These are phyloP conservation scores for Pocillopora meandrina DNA, from an alignment of 92 coral and sea anemone species.

Conservation along the genomic window DNA sequence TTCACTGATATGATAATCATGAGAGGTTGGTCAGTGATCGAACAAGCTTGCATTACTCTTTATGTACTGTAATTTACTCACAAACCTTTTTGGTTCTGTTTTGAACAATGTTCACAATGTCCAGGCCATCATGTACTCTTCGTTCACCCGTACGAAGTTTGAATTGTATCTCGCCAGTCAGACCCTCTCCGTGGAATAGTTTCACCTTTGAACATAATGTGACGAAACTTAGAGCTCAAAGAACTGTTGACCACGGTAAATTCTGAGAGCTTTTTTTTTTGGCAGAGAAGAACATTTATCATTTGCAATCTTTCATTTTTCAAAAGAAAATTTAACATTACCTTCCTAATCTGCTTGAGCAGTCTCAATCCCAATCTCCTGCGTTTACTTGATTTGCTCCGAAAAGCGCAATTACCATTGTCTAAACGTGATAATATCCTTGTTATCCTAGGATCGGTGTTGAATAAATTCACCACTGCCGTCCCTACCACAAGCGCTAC, in stretches of 20 bases:
- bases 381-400: background rate
- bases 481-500: slow-evolving; percentile 24
- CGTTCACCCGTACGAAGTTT: slow-evolving; percentile 53
- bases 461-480: slow-evolving; percentile 16
- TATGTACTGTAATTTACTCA: background rate
- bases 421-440: background rate
- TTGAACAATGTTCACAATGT: slow-evolving; percentile 60
- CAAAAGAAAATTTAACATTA: background rate
- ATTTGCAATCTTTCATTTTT: too few species aligned
- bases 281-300: too few species aligned
- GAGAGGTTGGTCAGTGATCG: background rate
- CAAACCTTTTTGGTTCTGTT: slow-evolving; percentile 57
- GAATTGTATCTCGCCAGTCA: slow-evolving; percentile 71
- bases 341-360: slow-evolving; percentile 27
- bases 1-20: background rate
- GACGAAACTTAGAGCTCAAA: too few species aligned
- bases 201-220: slow-evolving; percentile 17
- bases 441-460: background rate
- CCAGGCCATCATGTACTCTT: slow-evolving; percentile 57
- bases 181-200: slow-evolving; percentile 31
- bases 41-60: background rate
- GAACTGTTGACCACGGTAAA: too few species aligned
- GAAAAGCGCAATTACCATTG: slow-evolving; percentile 15
- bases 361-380: slow-evolving; percentile 17
- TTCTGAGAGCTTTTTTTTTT: background rate